Conservation (phyloP, 92 coral and sea anemone species). For the Porites divaricata region DNA sequence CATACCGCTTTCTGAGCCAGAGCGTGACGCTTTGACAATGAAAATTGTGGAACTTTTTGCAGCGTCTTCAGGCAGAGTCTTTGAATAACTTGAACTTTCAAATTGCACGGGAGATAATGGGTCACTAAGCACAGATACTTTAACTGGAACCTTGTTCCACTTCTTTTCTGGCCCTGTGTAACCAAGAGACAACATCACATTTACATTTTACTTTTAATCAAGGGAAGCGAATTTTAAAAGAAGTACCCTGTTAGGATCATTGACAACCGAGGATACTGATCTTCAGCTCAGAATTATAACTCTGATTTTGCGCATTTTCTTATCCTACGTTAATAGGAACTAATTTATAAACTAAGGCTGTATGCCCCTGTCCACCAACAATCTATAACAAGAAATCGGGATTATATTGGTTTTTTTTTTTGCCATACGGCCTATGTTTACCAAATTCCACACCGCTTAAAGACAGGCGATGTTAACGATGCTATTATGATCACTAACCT, state of each 20-base stretch:
- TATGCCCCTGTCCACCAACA: too few relatives aligned
- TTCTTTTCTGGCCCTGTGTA: constrained; percentile 23
- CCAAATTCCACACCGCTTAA: not conserved
- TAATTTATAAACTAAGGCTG: too few relatives aligned
- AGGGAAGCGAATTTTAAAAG: too few relatives aligned
- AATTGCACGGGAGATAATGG: constrained; percentile 56
- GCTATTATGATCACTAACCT: constrained; percentile 17
- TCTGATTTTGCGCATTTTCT: too few relatives aligned
- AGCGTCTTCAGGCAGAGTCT: constrained; percentile 61
- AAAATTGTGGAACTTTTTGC: constrained; percentile 46
- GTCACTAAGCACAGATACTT: constrained; percentile 63
- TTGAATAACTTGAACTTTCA: constrained; percentile 49
- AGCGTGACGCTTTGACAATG: constrained; percentile 63
- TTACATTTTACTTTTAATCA: too few relatives aligned
- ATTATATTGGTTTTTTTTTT: too few relatives aligned
- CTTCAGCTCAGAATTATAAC: too few relatives aligned
- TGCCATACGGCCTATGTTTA: too few relatives aligned
- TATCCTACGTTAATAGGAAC: too few relatives aligned
- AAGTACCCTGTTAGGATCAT: too few relatives aligned
- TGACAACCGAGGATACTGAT: too few relatives aligned
- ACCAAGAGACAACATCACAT: not conserved
- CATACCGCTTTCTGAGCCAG: constrained; percentile 45
- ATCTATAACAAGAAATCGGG: too few relatives aligned
- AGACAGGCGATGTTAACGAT: not conserved
- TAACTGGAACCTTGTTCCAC: constrained; percentile 62